Base-by-base conservation (phyloP, 2,797 vertebrate species). In the Arnoldichthys spilopterus region DNA sequence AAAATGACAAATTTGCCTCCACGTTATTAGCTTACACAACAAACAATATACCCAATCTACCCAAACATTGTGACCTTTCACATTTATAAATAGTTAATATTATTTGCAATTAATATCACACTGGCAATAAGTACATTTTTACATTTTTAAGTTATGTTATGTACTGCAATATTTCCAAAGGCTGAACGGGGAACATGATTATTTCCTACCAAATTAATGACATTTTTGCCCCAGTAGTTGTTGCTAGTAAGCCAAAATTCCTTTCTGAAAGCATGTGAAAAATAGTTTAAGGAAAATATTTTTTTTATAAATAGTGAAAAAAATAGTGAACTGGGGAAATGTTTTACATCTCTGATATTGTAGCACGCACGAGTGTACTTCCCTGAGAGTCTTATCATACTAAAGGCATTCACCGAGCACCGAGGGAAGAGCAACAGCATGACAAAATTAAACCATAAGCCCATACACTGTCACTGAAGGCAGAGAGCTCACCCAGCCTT, bases 401-500 rank as follows among this genome's bases (percentile, higher is more conserved):
- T 40, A 18, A 16, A 82, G 69, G 64, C 47, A 63, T 49, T 72
- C 15, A 20, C 15, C 51, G 30, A 40, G 22, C 30, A 37, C 53
- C 13, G 20, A 68, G 24, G 18, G 56, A 20, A 74, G 30, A 32
- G 54, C 56, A 59, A 76, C 61, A 26, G 53, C 45, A 49, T 37
- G 66, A 70, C 28, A 34, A 82, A 77, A 79, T 74, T 30, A 45
- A 73, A 70, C 63, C 76, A 40, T 12, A 75, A 53, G 71, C 51
- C 72, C 34, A 62, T 64, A 30, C 11, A 47, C 28, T 56, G 70
- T 62, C 64, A 61, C 45, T 54, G 26, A 59, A 68, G 40, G 51
- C 40, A 71, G 59, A 49, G 24, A 72, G 72, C 66, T 71, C 74
- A 53, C 43, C 72, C 74, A 71, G 80, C 51, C 61, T 74, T 78